Percentiles rank a stretch among this genome's conserved stretches.
Evolutionary conservation across 92 coral and sea anemone species (phyloP).

Genomic region (Nematostella vectensis): DNA sequence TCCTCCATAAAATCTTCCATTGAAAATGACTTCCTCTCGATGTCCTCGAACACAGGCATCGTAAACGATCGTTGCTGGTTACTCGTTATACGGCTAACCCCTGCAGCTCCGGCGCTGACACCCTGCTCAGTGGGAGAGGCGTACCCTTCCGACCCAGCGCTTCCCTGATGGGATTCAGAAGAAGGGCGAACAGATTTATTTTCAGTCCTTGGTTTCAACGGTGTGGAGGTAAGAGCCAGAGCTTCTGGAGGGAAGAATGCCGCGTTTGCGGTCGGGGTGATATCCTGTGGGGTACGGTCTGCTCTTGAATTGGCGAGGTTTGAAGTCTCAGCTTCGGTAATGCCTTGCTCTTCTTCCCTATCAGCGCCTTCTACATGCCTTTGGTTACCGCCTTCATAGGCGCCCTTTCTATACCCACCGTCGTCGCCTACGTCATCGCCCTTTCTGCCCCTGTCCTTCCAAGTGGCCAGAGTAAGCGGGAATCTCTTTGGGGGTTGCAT

Average conservation of each 20-base stretch:
- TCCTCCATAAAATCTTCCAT: slow-evolving; percentile 42
- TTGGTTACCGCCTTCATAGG: neutral
- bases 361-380: neutral
- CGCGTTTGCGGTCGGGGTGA: neutral
- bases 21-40: slow-evolving; percentile 43
- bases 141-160: neutral
- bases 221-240: neutral
- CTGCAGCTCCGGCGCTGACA: too few species aligned
- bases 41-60: slow-evolving; percentile 56
- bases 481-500: neutral
- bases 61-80: slow-evolving; percentile 6
- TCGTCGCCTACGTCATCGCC: neutral
- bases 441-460: neutral
- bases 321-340: neutral
- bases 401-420: neutral
- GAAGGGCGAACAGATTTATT: neutral
- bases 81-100: too few species aligned
- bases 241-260: neutral
- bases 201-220: neutral
- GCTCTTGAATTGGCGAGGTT: neutral
- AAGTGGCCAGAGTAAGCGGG: neutral
- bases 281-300: neutral
- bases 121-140: too few species aligned
- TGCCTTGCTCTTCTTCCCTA: neutral
- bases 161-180: neutral